Evolutionary conservation across 2,797 vertebrate genomes (phyloP).

Genomic region (Crax fasciolata): DNA sequence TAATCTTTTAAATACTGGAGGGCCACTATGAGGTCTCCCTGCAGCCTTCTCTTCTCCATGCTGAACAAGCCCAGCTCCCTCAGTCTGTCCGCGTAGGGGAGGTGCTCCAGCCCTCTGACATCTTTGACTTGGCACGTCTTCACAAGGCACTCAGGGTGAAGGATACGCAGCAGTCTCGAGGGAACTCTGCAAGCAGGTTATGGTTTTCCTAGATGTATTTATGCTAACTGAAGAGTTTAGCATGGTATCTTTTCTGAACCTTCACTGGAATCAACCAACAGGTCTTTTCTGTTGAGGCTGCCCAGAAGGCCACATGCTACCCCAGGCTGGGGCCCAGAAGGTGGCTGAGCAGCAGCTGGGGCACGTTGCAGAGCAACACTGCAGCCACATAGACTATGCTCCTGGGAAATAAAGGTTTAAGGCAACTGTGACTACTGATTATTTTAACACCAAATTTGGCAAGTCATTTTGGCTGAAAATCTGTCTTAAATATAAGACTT

Average conservation of each 20-base stretch:
- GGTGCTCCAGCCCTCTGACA: no score
- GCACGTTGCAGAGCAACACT: neutral
- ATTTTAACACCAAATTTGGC: neutral
- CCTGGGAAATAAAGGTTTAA: neutral
- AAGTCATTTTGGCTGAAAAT: neutral
- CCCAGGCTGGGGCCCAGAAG: neutral
- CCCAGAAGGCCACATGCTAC: rapidly evolving
- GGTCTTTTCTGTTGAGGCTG: neutral
- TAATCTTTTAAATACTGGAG: no score
- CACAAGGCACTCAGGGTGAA: neutral
- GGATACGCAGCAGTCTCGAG: neutral
- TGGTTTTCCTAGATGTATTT: neutral
- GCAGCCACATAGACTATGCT: rapidly evolving
- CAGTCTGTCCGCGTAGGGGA: no score
- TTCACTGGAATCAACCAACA: no score
- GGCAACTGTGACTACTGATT: neutral
- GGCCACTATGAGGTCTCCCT: no score
- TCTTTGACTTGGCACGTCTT: neutral
- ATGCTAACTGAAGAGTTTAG: neutral
- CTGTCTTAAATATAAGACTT: neutral
- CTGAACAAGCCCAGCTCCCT: no score
- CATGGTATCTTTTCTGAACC: neutral
- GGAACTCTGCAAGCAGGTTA: neutral
- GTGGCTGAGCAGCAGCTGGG: neutral
- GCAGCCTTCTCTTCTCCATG: no score